Base-by-base conservation (phyloP, 2,113 vertebrate genomes). In the Myotis davidii region DNA sequence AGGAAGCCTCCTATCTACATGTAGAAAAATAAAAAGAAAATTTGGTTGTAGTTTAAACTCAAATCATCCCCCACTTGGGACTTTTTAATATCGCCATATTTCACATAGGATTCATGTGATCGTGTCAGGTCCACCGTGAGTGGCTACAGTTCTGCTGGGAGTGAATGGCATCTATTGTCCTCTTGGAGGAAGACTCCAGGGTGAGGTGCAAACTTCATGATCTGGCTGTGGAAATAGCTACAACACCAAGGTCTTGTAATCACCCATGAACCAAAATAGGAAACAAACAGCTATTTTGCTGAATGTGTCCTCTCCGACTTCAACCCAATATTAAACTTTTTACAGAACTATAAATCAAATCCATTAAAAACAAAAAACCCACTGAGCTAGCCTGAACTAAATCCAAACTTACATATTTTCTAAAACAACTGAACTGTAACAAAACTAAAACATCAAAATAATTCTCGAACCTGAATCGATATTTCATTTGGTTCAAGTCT, bases 371-470 rank as follows among this genome's bases (percentile, higher is more conserved):
- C 95, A 90, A 96, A 94, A 96, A 96, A 74, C 59, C 92, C 94
- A 95, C 88, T 97, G 97, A 97, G 97, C 94, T 93, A 92, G 88
- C 83, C 88, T 96, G 95, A 95, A 96, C 95, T 96, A 92, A 96
- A 95, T 90, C 95, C 91, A 97, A 96, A 94, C 94, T 91, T 95
- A 96, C 88, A 93, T 97, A 96, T 97, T 97, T 97, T 97, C 95
- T 95, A 88, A 96, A 95, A 88, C 95, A 97, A 97, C 97, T 96
- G 97, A 96, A 96, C 97, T 96, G 93, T 96, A 96, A 96, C 97
- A 96, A 97, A 97, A 97, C 93, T 88, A 93, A 96, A 96, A 97
- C 94, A 97, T 97, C 97, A 97, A 97, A 97, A 97, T 97, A 97
- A 97, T 97, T 97, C 93, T 96, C 88, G 82, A 96, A 64, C 93